These are phyloP conservation scores for Urocitellus parryii DNA, from an alignment of 2,113 vertebrate species.

Conservation along the genomic window DNA sequence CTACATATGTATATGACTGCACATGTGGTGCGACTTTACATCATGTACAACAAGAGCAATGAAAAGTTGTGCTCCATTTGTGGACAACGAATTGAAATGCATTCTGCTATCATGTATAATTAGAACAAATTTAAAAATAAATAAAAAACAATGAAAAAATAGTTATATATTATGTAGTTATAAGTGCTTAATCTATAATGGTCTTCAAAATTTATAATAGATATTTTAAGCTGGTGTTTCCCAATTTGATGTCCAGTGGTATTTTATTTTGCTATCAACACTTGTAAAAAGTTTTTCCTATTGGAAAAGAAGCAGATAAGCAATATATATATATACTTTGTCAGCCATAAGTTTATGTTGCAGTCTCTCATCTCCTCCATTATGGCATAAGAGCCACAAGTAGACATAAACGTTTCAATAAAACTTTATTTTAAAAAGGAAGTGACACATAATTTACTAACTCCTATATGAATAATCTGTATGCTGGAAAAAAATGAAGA, in stretches of 20 bases:
- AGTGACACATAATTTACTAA: neutral
- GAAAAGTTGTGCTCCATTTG: no score
- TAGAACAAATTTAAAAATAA: no score
- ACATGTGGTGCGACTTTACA: no score
- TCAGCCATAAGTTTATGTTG: neutral
- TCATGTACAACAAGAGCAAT: no score
- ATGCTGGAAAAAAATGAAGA: neutral
- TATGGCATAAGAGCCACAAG: neutral
- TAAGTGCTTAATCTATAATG: neutral
- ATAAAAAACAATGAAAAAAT: no score
- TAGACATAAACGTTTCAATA: neutral
- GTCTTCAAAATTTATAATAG: neutral
- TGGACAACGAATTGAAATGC: no score
- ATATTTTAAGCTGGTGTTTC: neutral
- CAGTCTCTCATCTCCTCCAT: neutral
- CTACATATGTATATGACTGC: no score
- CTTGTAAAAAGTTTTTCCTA: neutral
- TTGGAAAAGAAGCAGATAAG: neutral
- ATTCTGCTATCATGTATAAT: no score
- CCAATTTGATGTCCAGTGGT: neutral
- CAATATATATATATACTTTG: neutral
- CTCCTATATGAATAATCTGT: neutral
- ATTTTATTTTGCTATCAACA: neutral
- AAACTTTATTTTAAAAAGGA: constrained; percentile 17
- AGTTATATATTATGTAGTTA: neutral